Percentiles rank a stretch among this genome's conserved stretches.
These are phyloP conservation scores for Vanessa tameamea DNA, from an alignment of 1,140 invertebrate species.

Conservation along the genomic window DNA sequence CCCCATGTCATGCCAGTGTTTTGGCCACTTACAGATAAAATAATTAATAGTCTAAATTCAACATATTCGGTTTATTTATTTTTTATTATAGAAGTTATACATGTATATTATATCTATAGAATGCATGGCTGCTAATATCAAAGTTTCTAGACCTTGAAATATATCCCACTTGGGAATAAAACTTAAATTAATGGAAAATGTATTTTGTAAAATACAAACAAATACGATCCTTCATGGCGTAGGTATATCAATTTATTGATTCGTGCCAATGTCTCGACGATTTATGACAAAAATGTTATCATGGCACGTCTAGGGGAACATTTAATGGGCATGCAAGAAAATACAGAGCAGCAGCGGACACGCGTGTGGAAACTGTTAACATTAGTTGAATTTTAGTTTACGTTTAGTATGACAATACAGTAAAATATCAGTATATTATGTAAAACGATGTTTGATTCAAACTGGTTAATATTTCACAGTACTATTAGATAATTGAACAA, in stretches of 20 bases:
- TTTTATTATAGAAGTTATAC: too few species aligned
- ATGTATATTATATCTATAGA: too few species aligned
- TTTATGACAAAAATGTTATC: conserved; percentile 6
- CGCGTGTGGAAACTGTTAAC: neutral
- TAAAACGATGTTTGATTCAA: too few species aligned
- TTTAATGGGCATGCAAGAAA: neutral
- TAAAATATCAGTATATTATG: too few species aligned
- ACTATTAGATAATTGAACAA: too few species aligned
- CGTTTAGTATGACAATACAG: too few species aligned
- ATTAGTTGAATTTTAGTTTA: too few species aligned
- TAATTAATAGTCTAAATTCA: too few species aligned
- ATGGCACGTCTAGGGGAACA: neutral
- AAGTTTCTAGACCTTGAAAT: neutral
- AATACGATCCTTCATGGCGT: neutral
- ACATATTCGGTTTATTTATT: too few species aligned
- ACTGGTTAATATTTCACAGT: too few species aligned
- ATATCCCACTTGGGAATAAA: neutral
- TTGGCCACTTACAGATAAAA: too few species aligned
- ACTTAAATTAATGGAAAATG: neutral
- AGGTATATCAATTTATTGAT: conserved; percentile 6
- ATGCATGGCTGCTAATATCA: neutral
- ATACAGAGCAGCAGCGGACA: neutral
- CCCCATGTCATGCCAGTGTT: too few species aligned
- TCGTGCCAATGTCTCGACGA: conserved; percentile 3
- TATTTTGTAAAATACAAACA: neutral